Conservation (phyloP, 2,797 vertebrate genomes). For the Miichthys miiuy region DNA sequence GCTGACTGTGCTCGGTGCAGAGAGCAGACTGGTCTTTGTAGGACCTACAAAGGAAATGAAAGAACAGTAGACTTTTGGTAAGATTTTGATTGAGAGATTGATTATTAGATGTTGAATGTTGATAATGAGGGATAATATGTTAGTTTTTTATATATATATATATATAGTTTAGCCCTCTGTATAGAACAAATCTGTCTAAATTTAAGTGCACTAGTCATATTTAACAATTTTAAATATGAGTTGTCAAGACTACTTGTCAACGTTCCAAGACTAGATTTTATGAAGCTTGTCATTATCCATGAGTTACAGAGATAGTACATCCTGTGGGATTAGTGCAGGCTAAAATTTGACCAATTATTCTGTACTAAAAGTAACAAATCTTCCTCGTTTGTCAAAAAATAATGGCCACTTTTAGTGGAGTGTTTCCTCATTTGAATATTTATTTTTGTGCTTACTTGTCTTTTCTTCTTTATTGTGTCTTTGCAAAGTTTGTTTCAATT, state of each 20-base stretch:
- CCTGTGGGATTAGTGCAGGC: neutral
- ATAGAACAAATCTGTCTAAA: neutral
- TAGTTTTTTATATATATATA: neutral
- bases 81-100: too few relatives aligned
- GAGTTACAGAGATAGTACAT: neutral
- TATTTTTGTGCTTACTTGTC: neutral
- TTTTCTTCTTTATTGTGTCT: neutral
- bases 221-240: neutral
- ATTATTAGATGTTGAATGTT: neutral
- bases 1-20: constrained; percentile 97
- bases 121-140: neutral
- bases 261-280: neutral
- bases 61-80: neutral
- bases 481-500: neutral
- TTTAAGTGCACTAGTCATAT: neutral
- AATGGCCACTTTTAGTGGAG: neutral
- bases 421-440: neutral
- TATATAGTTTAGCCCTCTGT: too few relatives aligned
- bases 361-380: neutral
- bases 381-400: neutral
- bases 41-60: constrained; percentile 83
- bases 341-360: neutral
- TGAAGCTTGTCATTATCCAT: neutral
- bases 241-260: neutral
- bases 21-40: constrained; percentile 96